A percentile compares a stretch with the other conserved stretches of the same genome.
Evolutionary conservation across 2,113 vertebrate genomes (phyloP).

Genomic region (Clarias macrocephalus): DNA sequence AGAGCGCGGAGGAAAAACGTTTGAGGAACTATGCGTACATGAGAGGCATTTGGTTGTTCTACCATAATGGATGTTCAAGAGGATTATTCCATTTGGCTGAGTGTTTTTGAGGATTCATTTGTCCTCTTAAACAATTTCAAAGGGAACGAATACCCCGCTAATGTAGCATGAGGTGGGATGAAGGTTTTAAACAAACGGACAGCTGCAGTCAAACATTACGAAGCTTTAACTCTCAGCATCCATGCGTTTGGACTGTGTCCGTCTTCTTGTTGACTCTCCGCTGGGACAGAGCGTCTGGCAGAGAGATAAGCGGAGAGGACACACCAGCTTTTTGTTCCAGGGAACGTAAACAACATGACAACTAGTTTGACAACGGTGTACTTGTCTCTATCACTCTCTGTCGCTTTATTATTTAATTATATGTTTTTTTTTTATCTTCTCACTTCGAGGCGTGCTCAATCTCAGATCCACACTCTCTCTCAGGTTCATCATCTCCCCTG

Average conservation of each 20-base stretch:
- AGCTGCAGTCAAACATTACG: conserved; percentile 41
- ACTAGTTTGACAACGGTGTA: conserved; percentile 24
- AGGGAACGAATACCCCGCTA: conserved; percentile 3
- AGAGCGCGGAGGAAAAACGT: conserved; percentile 28
- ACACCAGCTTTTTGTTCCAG: conserved; percentile 41
- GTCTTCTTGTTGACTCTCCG: conserved; percentile 45
- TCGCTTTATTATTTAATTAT: neutral
- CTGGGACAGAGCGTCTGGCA: conserved; percentile 33
- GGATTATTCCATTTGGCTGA: conserved; percentile 44
- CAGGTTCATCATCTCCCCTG: conserved; percentile 55
- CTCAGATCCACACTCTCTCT: neutral
- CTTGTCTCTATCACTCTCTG: conserved; percentile 1
- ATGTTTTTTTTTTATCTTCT: neutral
- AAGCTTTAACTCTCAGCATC: neutral
- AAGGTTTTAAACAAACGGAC: conserved; percentile 43
- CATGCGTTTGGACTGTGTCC: conserved; percentile 13
- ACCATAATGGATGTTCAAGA: conserved; percentile 40
- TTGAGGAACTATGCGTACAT: conserved; percentile 31
- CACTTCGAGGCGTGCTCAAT: neutral
- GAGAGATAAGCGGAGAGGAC: conserved; percentile 39
- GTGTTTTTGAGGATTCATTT: conserved; percentile 47
- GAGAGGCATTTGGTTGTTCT: conserved; percentile 29
- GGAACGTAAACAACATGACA: conserved; percentile 49
- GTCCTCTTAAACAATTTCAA: conserved; percentile 30
- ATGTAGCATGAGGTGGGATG: conserved; percentile 18